Conservation (phyloP, 2,888 invertebrate genomes). For the Stegophylla sp. region DNA sequence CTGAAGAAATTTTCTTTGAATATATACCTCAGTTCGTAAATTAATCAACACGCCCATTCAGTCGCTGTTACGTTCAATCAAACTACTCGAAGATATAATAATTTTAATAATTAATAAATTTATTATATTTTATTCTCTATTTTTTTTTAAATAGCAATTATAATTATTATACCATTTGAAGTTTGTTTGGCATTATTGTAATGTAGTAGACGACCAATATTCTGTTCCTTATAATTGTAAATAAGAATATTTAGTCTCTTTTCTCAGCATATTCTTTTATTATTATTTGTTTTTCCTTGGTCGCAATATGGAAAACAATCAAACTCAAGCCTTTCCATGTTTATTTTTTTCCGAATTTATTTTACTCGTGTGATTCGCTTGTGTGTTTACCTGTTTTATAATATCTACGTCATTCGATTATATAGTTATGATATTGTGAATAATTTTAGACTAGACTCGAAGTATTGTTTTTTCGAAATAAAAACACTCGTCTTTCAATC, state of each 20-base stretch:
- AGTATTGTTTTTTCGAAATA: conserved; percentile 54
- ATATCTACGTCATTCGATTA: conserved; percentile 57
- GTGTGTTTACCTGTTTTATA: conserved; percentile 53
- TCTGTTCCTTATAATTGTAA: conserved; percentile 58
- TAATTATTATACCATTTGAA: conserved; percentile 38
- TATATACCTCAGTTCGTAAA: conserved; percentile 57
- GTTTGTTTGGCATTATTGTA: conserved; percentile 28
- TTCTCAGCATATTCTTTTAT: conserved; percentile 53
- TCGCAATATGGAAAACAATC: conserved; percentile 35
- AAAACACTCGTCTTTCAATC: conserved; percentile 55
- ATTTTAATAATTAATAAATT: conserved; percentile 28
- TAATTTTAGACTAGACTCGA: conserved; percentile 56
- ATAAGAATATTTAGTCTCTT: conserved; percentile 58
- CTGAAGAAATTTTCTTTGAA: conserved; percentile 50
- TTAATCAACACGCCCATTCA: conserved; percentile 40
- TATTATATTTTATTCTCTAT: conserved; percentile 29
- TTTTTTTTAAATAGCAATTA: conserved; percentile 37
- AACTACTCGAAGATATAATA: conserved; percentile 37
- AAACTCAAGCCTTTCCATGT: conserved; percentile 57
- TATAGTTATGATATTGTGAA: conserved; percentile 47
- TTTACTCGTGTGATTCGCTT: conserved; percentile 55
- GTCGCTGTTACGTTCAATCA: conserved; percentile 38
- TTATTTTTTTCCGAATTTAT: conserved; percentile 53
- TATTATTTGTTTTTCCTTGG: conserved; percentile 32
- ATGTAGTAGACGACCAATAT: conserved; percentile 40